A percentile compares a stretch with the other conserved stretches of the same genome.
These are phyloP conservation scores for Sinocyclocheilus grahami DNA, from an alignment of 2,113 vertebrate species.

Conservation along the genomic window DNA sequence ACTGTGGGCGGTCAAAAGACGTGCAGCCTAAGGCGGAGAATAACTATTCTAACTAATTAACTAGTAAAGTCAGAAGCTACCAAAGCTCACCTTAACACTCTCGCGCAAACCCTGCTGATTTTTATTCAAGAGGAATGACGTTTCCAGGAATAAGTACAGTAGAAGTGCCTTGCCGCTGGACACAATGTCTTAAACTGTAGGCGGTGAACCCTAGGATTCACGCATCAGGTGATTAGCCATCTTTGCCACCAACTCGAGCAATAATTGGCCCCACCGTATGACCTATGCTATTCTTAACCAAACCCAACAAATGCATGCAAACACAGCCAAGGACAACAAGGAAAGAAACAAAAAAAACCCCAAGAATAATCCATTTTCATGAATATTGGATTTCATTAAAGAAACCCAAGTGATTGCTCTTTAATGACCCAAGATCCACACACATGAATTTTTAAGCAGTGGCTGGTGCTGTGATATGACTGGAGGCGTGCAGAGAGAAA, in stretches of 20 bases:
- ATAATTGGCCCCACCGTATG: slow-evolving; percentile 50
- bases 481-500: slow-evolving; percentile 28
- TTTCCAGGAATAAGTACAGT: background rate
- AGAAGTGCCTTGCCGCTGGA: background rate
- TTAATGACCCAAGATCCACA: slow-evolving; percentile 78
- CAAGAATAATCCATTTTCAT: slow-evolving; percentile 71
- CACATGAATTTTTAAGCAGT: slow-evolving; percentile 76
- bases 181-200: background rate
- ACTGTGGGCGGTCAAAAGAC: background rate
- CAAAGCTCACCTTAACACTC: background rate
- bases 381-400: slow-evolving; percentile 77
- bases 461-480: slow-evolving; percentile 66
- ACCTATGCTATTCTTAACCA: slow-evolving; percentile 57
- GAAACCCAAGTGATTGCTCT: slow-evolving; percentile 72
- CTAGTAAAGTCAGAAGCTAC: background rate
- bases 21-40: background rate
- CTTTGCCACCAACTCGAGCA: slow-evolving; percentile 22
- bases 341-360: slow-evolving; percentile 15
- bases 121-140: background rate
- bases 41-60: slow-evolving; percentile 22
- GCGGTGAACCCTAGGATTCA: background rate
- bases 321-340: slow-evolving; percentile 60
- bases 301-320: slow-evolving; percentile 65
- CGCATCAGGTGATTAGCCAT: slow-evolving; percentile 50
- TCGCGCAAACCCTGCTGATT: background rate